Evolutionary conservation across 2,888 invertebrate genomes (phyloP).

Genomic region (Epirrhoe tristata): DNA sequence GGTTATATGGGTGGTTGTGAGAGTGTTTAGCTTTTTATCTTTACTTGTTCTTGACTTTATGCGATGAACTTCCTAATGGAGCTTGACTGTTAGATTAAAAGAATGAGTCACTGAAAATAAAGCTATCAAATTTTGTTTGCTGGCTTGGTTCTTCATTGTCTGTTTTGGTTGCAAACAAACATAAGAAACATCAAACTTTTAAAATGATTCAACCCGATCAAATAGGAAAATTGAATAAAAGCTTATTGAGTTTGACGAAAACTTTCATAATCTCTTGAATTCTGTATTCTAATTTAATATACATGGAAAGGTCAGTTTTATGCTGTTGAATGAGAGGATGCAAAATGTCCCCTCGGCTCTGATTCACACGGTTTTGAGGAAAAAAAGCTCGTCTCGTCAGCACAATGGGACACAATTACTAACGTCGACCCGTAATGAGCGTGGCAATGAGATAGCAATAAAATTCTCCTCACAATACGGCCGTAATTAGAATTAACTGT

Average conservation of each 20-base stretch:
- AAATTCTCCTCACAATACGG: conserved; percentile 81
- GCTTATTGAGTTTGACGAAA: too few species aligned
- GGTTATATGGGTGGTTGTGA: not conserved
- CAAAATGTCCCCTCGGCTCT: conserved; percentile 67
- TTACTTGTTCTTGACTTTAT: too few species aligned
- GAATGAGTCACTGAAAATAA: too few species aligned
- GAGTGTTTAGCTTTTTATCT: not conserved
- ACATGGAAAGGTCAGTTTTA: conserved; percentile 40
- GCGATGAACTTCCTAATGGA: too few species aligned
- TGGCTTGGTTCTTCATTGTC: too few species aligned
- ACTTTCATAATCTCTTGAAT: not conserved
- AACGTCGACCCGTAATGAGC: conserved; percentile 67
- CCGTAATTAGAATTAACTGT: conserved; percentile 84
- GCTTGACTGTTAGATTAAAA: too few species aligned
- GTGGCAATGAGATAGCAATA: conserved; percentile 83
- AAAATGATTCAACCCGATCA: too few species aligned
- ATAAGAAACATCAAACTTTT: too few species aligned
- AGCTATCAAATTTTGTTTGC: too few species aligned
- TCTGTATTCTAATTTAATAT: not conserved
- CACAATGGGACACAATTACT: conserved; percentile 81
- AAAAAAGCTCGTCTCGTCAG: conserved; percentile 67
- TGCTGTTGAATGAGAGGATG: conserved; percentile 55
- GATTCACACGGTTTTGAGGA: conserved; percentile 77
- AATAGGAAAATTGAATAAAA: too few species aligned
- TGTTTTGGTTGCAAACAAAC: too few species aligned